These are phyloP conservation scores for Mastacembelus armatus DNA, from an alignment of 2,797 vertebrate genomes.

Conservation along the genomic window DNA sequence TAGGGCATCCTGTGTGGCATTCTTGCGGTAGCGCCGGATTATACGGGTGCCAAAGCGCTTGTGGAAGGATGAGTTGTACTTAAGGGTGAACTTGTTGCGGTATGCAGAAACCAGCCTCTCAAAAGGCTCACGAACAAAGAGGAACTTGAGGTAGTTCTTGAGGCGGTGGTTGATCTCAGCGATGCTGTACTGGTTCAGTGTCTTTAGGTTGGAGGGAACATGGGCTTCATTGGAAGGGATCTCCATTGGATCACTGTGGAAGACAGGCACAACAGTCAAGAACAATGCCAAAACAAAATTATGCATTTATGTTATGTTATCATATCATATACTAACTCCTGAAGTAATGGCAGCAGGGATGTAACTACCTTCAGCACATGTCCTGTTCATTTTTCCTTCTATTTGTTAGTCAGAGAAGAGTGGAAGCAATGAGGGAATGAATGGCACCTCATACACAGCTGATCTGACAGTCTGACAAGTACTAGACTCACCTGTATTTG, in stretches of 20 bases:
- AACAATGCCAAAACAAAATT: no score
- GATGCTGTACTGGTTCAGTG: constrained; percentile 97
- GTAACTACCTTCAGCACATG: no score
- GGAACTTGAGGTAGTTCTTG: constrained; percentile 98
- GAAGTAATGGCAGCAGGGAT: no score
- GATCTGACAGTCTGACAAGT: no score
- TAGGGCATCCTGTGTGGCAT: constrained; percentile 94
- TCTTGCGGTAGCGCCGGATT: constrained; percentile 93
- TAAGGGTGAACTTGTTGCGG: constrained; percentile 98
- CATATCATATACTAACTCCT: no score
- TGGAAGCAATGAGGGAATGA: not conserved
- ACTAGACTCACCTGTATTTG: constrained; percentile 86
- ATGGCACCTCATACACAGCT: not conserved
- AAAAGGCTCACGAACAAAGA: constrained; percentile 97
- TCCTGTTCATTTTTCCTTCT: no score
- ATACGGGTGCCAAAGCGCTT: constrained; percentile 98
- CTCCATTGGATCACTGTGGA: constrained; percentile 90
- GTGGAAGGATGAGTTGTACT: constrained; percentile 98
- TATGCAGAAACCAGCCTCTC: constrained; percentile 97
- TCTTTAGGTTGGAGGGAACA: constrained; percentile 93
- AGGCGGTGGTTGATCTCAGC: constrained; percentile 98
- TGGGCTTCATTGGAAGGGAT: constrained; percentile 97
- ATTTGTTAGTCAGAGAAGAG: not conserved
- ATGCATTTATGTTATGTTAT: no score
- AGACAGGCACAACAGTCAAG: constrained; percentile 6